A percentile compares a stretch with the other conserved stretches of the same genome.
Conservation (phyloP, 2,888 invertebrate species). For the Helleia helle region DNA sequence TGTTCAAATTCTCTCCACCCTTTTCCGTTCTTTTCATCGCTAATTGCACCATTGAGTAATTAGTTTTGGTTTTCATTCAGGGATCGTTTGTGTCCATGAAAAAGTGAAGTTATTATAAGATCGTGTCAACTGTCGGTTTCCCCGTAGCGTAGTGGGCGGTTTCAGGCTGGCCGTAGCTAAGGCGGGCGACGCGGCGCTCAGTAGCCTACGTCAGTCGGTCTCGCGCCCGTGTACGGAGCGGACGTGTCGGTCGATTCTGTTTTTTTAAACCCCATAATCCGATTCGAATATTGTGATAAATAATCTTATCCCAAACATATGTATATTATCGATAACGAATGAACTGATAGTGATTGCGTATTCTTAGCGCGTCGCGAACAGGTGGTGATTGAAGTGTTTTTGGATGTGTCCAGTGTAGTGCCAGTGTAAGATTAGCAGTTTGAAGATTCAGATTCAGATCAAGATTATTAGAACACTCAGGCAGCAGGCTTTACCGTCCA, state of each 20-base stretch:
- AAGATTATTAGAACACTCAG: no score
- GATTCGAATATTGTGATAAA: constrained; percentile 25
- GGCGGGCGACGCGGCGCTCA: constrained; percentile 28
- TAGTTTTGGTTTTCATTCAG: constrained; percentile 9
- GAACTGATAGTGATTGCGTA: constrained; percentile 23
- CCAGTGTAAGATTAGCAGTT: constrained; percentile 39
- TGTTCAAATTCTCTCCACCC: neutral
- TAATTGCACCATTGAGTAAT: constrained; percentile 8
- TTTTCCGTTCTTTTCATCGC: neutral
- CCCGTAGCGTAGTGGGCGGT: constrained; percentile 60
- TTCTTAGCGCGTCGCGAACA: constrained; percentile 32
- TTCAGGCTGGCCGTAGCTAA: constrained; percentile 43
- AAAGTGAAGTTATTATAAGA: constrained; percentile 10
- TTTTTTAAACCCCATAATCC: constrained; percentile 25
- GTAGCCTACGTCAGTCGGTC: constrained; percentile 55
- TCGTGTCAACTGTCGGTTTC: constrained; percentile 50
- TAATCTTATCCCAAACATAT: constrained; percentile 19
- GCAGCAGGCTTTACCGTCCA: no score
- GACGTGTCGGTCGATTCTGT: constrained; percentile 24
- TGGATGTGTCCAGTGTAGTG: constrained; percentile 38
- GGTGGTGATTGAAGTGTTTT: constrained; percentile 51
- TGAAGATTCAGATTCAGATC: no score
- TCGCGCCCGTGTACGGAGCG: constrained; percentile 31
- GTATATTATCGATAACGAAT: constrained; percentile 23
- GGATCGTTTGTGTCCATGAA: constrained; percentile 7